Base-by-base conservation (phyloP, 64 coral and sea anemone species). In the Dendrophyllia cribrosa region DNA sequence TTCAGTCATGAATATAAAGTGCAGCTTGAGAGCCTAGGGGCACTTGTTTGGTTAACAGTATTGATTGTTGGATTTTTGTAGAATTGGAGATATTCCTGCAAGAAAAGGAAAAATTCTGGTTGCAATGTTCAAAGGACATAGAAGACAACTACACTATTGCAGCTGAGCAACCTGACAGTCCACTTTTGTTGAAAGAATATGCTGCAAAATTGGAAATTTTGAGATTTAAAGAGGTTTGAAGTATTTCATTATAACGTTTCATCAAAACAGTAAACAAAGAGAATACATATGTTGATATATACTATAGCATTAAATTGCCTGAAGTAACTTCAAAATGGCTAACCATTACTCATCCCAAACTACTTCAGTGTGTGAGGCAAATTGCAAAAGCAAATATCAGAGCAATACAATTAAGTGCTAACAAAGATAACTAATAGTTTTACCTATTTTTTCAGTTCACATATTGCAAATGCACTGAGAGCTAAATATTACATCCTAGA, bases 141-240 rank as follows among this genome's bases (percentile, higher is more conserved):
- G 70, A 72, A 46, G 23, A 34, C 22, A 72, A 72, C 25, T 72
- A 72, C 34, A 45, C 25, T 72, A 10, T 43, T 13, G n/a, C n/a
- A n/a, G 70, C 70, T 43, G 70, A 72, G 13, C 70, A 72, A 72
- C 3, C 70, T 72, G 70, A 44, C 70, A 72, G 9, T 14, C 25
- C 24, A 72, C 22, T 72, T 34, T 3, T 10, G 34, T 72, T 72
- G 70, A 5, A 24, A 3, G 5, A 72, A 72, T 72, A 72, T 46
- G 70, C 70, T 72, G 70, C 70, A 72, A 5, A 72, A 72, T 9
- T 72, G 25, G 70, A 72, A 72, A 72, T 72, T 34, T 43, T 72
- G 34, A 72, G 70, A 43, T 72, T 43, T 46, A 72, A 72, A 34
- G 70, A 72, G 70, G 70, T 72, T 13, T 72, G 25, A 25, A 34